These are phyloP conservation scores for Copidosoma aretas DNA, from an alignment of 2,888 invertebrate genomes.

Conservation along the genomic window DNA sequence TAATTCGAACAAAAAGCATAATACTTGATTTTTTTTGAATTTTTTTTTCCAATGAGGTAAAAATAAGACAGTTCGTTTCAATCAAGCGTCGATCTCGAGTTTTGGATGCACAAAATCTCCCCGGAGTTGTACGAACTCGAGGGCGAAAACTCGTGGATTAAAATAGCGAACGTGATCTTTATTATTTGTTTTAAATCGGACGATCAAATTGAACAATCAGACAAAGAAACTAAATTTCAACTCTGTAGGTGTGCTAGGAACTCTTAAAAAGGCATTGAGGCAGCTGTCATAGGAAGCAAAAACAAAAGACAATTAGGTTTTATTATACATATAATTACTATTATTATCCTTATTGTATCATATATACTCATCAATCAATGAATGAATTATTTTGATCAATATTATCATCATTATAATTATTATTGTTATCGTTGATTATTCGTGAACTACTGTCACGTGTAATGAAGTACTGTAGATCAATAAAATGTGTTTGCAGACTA, in stretches of 20 bases:
- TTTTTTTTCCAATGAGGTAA: constrained; percentile 5
- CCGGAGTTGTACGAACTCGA: constrained; percentile 2
- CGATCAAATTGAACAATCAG: constrained; percentile 21
- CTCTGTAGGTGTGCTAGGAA: constrained; percentile 62
- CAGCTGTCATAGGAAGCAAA: constrained; percentile 61
- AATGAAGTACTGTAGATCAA: constrained; percentile 56
- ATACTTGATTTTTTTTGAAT: constrained; percentile 26
- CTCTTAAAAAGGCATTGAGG: constrained; percentile 60
- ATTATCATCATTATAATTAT: constrained; percentile 45
- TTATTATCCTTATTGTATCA: constrained; percentile 60
- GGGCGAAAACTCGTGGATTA: constrained; percentile 9
- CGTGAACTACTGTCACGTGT: constrained; percentile 51
- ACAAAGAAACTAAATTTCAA: constrained; percentile 44
- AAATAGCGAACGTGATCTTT: constrained; percentile 20
- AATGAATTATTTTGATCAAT: constrained; percentile 54
- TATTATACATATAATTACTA: constrained; percentile 58
- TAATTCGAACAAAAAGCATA: constrained; percentile 30
- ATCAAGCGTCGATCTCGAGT: constrained; percentile 5
- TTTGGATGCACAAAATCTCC: constrained; percentile 22
- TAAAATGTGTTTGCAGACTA: constrained; percentile 49
- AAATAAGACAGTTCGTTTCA: not conserved
- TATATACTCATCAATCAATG: constrained; percentile 57
- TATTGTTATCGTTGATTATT: constrained; percentile 53
- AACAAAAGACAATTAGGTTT: constrained; percentile 57
- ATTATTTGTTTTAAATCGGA: constrained; percentile 30